phyloP scores from a whole-genome alignment of 1,140 invertebrate species.

The Schlechtendalia chinensis region DNA sequence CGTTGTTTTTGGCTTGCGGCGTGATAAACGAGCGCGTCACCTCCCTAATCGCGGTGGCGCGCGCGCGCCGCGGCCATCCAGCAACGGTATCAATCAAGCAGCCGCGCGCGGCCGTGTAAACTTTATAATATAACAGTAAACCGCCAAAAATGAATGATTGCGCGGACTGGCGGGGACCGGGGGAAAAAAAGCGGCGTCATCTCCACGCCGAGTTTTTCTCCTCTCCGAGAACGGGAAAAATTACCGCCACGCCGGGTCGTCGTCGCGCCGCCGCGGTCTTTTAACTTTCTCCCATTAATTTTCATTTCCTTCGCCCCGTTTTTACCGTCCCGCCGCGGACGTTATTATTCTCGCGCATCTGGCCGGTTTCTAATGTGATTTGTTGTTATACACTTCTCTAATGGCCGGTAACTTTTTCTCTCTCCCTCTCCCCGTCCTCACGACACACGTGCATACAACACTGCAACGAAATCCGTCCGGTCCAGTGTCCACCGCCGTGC shows the following conservation, averaged over 20 bases:
- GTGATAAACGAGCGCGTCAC: conserved; percentile 46
- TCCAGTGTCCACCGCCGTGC: background rate
- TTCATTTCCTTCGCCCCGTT: conserved; percentile 46
- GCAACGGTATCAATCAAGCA: conserved; percentile 44
- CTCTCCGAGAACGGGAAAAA: conserved; percentile 29
- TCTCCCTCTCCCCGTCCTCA: background rate
- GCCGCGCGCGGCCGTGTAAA: conserved; percentile 37
- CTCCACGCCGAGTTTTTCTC: conserved; percentile 34
- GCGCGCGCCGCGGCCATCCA: background rate
- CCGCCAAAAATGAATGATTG: conserved; percentile 35
- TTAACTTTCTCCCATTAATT: conserved; percentile 50
- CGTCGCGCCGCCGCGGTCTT: conserved; percentile 31
- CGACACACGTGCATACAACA: background rate
- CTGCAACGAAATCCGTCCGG: background rate
- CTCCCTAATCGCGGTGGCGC: conserved; percentile 28
- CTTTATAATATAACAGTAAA: conserved; percentile 49
- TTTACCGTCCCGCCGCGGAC: background rate
- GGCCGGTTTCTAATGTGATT: conserved; percentile 48
- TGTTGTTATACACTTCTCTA: conserved; percentile 48
- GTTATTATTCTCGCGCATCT: conserved; percentile 37
- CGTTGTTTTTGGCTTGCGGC: conserved; percentile 28
- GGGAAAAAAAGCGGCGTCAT: conserved; percentile 46
- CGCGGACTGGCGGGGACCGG: background rate
- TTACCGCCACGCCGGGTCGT: conserved; percentile 36
- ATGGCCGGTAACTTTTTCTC: conserved; percentile 46